phyloP scores from a whole-genome alignment of 2,888 invertebrate genomes.

The Protula sp. region DNA sequence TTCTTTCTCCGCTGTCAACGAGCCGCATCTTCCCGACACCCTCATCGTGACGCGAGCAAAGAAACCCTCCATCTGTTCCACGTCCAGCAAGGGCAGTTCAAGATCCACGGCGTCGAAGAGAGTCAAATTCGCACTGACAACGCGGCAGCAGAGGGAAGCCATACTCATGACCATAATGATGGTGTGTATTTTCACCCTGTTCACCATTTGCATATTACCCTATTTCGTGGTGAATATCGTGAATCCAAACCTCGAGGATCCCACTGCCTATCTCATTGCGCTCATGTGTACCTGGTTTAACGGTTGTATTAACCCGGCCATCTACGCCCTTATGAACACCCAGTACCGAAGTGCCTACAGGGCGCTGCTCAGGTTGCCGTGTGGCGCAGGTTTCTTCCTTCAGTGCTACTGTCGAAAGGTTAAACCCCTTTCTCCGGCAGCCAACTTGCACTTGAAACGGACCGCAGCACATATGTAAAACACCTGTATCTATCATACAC shows the following conservation, averaged over 20 bases:
- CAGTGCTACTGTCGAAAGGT: not conserved
- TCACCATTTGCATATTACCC: slow-evolving; percentile 36
- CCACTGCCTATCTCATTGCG: slow-evolving; percentile 37
- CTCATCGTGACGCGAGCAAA: too few relatives aligned
- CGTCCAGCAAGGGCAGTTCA: too few relatives aligned
- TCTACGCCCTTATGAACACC: slow-evolving; percentile 39
- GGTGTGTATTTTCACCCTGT: slow-evolving; percentile 38
- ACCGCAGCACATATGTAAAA: too few relatives aligned
- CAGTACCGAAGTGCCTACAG: slow-evolving; percentile 35
- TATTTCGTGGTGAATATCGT: slow-evolving; percentile 35
- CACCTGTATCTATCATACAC: too few relatives aligned
- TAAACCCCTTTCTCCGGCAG: not conserved
- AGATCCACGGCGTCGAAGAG: too few relatives aligned
- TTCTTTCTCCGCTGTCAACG: too few relatives aligned
- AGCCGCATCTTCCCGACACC: too few relatives aligned
- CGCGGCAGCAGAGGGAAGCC: slow-evolving; percentile 19
- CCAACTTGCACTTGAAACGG: not conserved
- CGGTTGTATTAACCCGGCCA: slow-evolving; percentile 36
- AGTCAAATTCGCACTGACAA: not conserved
- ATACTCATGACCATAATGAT: slow-evolving; percentile 39
- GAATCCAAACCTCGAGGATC: slow-evolving; percentile 28
- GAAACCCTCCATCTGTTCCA: too few relatives aligned
- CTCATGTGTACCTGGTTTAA: slow-evolving; percentile 36
- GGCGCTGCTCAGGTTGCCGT: slow-evolving; percentile 21
- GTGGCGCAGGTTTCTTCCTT: not conserved